A percentile compares a stretch with the other conserved stretches of the same genome.
These are phyloP conservation scores for Australoheros scitulus DNA, from an alignment of 2,113 vertebrate species.

Conservation along the genomic window DNA sequence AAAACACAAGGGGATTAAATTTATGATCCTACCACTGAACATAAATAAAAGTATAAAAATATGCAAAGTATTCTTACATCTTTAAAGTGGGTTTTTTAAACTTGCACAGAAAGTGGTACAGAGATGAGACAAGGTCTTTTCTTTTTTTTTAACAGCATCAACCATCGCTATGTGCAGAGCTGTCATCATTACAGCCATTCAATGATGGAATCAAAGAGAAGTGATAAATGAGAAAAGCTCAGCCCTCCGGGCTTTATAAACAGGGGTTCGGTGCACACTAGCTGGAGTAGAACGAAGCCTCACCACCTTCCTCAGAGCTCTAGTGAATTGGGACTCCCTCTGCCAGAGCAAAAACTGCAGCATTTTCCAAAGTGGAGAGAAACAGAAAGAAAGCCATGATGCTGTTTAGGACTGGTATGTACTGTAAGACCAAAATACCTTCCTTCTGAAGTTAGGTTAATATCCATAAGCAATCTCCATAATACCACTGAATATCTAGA, in stretches of 20 bases:
- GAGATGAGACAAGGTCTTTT: constrained; percentile 23
- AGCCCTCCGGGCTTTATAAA: constrained; percentile 36
- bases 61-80: constrained; percentile 11
- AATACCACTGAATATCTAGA: neutral
- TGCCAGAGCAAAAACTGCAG: constrained; percentile 5
- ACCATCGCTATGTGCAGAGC: constrained; percentile 1
- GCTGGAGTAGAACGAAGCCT: constrained; percentile 62
- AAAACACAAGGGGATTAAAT: constrained; percentile 6
- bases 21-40: constrained; percentile 1
- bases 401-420: neutral
- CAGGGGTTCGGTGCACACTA: constrained; percentile 44
- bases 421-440: neutral
- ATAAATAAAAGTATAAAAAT: neutral
- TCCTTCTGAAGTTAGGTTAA: neutral
- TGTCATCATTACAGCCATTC: constrained; percentile 18
- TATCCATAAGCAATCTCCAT: neutral
- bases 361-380: constrained; percentile 23
- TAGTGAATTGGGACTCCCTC: constrained; percentile 42
- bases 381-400: neutral
- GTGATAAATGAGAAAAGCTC: constrained; percentile 38
- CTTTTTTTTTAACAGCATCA: neutral
- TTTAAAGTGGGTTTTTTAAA: neutral
- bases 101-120: neutral
- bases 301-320: constrained; percentile 35
- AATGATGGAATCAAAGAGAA: constrained; percentile 24